Conservation (phyloP, 92 coral and sea anemone species). For the Epizoanthus ramosus region DNA sequence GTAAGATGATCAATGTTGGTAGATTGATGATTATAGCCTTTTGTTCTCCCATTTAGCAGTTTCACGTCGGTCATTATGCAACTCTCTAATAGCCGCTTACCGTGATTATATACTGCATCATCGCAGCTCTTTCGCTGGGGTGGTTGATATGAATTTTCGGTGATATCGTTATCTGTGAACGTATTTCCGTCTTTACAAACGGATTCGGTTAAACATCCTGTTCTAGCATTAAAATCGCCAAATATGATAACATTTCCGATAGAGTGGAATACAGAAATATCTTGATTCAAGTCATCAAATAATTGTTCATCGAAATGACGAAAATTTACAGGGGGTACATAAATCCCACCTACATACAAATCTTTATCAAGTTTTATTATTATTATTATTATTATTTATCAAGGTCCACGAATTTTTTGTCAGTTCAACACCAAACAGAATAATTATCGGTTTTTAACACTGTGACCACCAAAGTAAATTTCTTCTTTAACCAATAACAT, state of each 20-base stretch:
- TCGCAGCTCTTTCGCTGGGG: conserved; percentile 26
- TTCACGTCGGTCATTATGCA: conserved; percentile 26
- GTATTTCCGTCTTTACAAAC: conserved; percentile 43
- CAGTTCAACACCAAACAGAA: not conserved
- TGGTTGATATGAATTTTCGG: conserved; percentile 5
- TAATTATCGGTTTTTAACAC: not conserved
- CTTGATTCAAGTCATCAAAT: conserved; percentile 8
- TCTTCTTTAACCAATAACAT: conserved; percentile 3
- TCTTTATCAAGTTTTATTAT: not conserved
- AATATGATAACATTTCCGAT: conserved; percentile 7
- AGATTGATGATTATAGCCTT: conserved; percentile 10
- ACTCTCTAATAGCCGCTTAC: not conserved
- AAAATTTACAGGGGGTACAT: not conserved
- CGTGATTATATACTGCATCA: conserved; percentile 6
- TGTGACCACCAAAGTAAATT: not conserved
- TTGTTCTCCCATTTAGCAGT: conserved; percentile 30
- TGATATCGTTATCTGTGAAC: conserved; percentile 1
- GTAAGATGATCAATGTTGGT: conserved; percentile 4
- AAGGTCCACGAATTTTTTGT: not conserved
- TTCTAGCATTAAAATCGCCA: not conserved
- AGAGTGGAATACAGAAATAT: conserved; percentile 4
- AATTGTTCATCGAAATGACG: conserved; percentile 3
- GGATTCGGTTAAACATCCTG: conserved; percentile 14
- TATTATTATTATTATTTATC: too few species aligned
- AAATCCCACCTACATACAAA: conserved; percentile 1